These are phyloP conservation scores for Calameuta filiformis DNA, from an alignment of 2,888 invertebrate species.

Conservation along the genomic window DNA sequence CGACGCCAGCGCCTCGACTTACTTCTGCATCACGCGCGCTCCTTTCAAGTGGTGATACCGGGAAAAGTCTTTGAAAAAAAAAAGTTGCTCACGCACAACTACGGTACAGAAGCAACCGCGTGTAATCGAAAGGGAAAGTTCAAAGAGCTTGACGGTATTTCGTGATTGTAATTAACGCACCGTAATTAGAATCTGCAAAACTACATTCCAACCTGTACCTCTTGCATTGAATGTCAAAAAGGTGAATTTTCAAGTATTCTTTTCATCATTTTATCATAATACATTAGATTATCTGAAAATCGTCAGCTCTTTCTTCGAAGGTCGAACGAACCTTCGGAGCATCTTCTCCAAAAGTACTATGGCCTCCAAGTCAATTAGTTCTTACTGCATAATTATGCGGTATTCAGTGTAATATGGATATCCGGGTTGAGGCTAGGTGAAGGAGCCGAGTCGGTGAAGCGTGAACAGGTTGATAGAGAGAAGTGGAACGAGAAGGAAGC, in stretches of 20 bases:
- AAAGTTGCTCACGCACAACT: background rate
- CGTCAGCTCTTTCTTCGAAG: background rate
- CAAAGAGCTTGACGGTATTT: background rate
- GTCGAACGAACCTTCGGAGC: background rate
- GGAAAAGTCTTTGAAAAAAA: background rate
- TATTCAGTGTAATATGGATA: slow-evolving; percentile 3
- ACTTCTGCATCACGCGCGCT: background rate
- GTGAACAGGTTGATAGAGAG: slow-evolving; percentile 7
- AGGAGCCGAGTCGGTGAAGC: slow-evolving; percentile 3
- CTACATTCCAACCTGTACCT: background rate
- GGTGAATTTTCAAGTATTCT: background rate
- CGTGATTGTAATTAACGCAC: background rate
- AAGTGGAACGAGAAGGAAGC: background rate
- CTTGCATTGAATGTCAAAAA: background rate
- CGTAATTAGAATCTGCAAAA: background rate
- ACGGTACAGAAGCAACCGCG: background rate
- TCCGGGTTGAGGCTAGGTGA: slow-evolving; percentile 2
- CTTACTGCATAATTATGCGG: slow-evolving; percentile 2
- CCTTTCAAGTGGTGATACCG: background rate
- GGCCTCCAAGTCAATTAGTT: background rate
- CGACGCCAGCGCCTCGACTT: background rate
- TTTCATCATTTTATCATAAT: background rate
- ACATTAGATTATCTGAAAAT: background rate
- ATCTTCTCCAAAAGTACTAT: background rate
- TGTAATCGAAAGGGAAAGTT: background rate